Evolutionary conservation across 2,113 vertebrate species (phyloP).

Genomic region (Stegostoma tigrinum): DNA sequence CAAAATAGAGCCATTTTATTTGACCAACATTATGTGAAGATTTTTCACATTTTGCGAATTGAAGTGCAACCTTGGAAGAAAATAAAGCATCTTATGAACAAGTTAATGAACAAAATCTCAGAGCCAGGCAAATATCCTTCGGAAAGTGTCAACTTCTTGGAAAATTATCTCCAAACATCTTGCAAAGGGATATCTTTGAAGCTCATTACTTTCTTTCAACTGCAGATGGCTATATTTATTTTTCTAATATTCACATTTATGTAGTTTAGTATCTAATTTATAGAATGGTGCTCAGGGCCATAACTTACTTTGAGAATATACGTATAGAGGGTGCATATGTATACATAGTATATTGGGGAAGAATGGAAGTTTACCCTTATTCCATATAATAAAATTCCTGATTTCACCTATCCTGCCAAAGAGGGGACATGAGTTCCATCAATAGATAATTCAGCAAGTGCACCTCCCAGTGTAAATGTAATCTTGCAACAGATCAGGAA

Average conservation of each 20-base stretch:
- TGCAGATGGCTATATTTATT: neutral
- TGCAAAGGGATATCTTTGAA: neutral
- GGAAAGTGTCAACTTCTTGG: neutral
- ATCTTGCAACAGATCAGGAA: neutral
- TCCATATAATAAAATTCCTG: neutral
- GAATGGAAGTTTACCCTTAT: neutral
- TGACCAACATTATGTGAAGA: neutral
- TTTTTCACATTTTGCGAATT: neutral
- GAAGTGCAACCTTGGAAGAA: neutral
- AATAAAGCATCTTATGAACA: neutral
- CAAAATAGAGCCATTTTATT: neutral
- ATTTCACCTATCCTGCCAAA: neutral
- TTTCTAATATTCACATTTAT: neutral
- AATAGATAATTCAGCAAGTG: neutral
- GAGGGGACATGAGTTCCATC: no score
- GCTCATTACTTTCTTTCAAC: neutral
- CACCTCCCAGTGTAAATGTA: neutral
- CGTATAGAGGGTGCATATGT: no score
- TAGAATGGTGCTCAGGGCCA: neutral
- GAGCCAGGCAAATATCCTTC: neutral
- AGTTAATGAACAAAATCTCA: neutral
- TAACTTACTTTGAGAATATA: neutral
- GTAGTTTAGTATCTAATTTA: neutral
- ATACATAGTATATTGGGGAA: neutral
- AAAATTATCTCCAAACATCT: neutral